These are phyloP conservation scores for Pampus argenteus DNA, from an alignment of 2,797 vertebrate species.

Conservation along the genomic window DNA sequence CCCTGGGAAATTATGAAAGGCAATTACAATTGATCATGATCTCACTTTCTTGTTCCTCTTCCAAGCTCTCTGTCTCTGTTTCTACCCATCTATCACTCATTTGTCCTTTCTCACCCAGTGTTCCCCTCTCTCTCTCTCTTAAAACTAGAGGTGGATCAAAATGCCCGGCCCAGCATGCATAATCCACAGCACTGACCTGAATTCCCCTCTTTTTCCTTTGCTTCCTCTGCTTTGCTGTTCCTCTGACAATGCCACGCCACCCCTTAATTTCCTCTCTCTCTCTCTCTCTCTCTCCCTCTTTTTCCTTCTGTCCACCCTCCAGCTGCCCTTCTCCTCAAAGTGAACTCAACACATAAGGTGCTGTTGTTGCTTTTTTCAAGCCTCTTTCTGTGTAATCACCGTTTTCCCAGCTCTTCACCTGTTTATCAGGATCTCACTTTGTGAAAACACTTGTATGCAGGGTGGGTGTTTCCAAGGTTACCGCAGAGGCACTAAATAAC, in stretches of 20 bases:
- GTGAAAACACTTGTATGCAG: slow-evolving; percentile 69
- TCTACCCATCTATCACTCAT: slow-evolving; percentile 45
- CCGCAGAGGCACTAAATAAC: slow-evolving; percentile 79
- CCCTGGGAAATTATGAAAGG: slow-evolving; percentile 50
- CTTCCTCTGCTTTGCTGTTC: slow-evolving; percentile 63
- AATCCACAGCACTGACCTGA: slow-evolving; percentile 73
- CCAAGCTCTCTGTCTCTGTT: slow-evolving; percentile 14
- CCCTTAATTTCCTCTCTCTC: slow-evolving; percentile 60
- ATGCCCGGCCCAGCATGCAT: slow-evolving; percentile 51
- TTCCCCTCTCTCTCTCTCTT: slow-evolving; percentile 38
- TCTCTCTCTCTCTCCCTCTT: slow-evolving; percentile 29
- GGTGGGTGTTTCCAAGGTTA: slow-evolving; percentile 82
- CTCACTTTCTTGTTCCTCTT: slow-evolving; percentile 30
- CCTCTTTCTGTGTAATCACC: slow-evolving; percentile 51
- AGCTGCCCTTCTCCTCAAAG: slow-evolving; percentile 45
- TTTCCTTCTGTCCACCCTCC: slow-evolving; percentile 45
- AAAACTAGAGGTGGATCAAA: slow-evolving; percentile 57
- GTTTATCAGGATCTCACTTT: slow-evolving; percentile 73
- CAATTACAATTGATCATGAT: slow-evolving; percentile 54
- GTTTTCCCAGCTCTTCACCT: slow-evolving; percentile 68
- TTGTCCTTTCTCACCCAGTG: slow-evolving; percentile 34
- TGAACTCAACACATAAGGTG: slow-evolving; percentile 46
- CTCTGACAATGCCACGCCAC: slow-evolving; percentile 51
- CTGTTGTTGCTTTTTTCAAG: slow-evolving; percentile 20
- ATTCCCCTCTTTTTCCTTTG: slow-evolving; percentile 65